Evolutionary conservation across 2,113 vertebrate genomes (phyloP), one percentile per base, ranked within the genome.

Genomic region (Atherinomorus stipes): DNA sequence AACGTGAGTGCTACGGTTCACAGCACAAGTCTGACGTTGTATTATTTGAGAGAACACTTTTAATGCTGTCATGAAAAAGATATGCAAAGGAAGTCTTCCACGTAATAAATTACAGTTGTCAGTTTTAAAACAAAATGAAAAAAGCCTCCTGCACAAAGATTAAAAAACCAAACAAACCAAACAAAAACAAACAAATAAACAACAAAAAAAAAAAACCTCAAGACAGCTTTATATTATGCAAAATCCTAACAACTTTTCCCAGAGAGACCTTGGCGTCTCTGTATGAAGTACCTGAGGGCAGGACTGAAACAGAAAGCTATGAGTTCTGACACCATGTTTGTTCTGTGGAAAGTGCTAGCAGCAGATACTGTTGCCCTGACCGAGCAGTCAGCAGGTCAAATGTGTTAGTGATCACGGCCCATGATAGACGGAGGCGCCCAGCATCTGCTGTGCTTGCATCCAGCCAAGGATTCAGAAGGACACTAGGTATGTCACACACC

Each of bases 371-470:
- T 64, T 47, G 70, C 57, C 80, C 86, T 87, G 84, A 90, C 72
- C 1, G 72, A 80, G 72, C 81, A 87, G 64, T 65, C 64, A 75
- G 81, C 81, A 85, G 85, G 85, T 87, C 85, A 90, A 88, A 86
- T 13, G 83, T 84, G 88, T 88, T 81, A 90, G 77, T 90, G 91
- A 92, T 90, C 83, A 76, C 15, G 19, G 56, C 7, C 37, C 54
- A 63, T 64, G 68, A 74, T 84, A 51, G 80, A 71, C 57, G 40
- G 40, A 72, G 86, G 81, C 74, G 77, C 79, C 88, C 54, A 37
- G 58, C 67, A 66, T 79, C 79, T 91, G 90, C 92, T 91, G 90
- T 5, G 73, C 81, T 84, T 83, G 87, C 84, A 85, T 66, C 63
- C 67, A 78, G 78, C 68, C 74, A 80, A 82, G 83, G 76, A 87